These are phyloP conservation scores for Proisotoma minuta DNA, from an alignment of 2,888 invertebrate genomes.

Conservation along the genomic window DNA sequence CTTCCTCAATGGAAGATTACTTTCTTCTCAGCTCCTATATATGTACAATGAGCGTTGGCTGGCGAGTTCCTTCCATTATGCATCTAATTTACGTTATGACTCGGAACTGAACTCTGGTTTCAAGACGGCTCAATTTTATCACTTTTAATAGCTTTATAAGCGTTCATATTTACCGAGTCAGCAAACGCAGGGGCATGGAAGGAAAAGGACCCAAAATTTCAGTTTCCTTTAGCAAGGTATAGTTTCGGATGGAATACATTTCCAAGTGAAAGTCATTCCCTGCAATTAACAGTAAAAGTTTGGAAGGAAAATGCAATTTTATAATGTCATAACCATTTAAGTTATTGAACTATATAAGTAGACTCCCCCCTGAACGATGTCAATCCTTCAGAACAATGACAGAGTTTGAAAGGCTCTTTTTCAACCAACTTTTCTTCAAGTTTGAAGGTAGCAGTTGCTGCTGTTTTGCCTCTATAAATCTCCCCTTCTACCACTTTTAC, in stretches of 20 bases:
- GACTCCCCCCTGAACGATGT: too few species aligned
- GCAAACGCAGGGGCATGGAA: neutral
- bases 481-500: neutral
- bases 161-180: conserved; percentile 13
- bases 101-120: conserved; percentile 3
- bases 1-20: neutral
- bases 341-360: conserved; percentile 11
- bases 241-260: too few species aligned
- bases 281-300: conserved; percentile 18
- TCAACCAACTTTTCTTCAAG: neutral
- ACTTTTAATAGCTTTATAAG: conserved; percentile 16
- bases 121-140: conserved; percentile 7
- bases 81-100: conserved; percentile 16
- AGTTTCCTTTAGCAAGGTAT: neutral
- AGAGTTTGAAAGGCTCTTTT: neutral
- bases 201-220: too few species aligned
- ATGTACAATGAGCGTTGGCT: neutral
- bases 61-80: neutral
- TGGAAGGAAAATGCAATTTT: conserved; percentile 13
- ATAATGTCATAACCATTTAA: conserved; percentile 18
- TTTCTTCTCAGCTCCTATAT: neutral
- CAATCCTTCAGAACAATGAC: neutral
- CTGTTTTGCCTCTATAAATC: neutral
- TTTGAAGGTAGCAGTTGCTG: conserved; percentile 1
- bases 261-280: conserved; percentile 3